A percentile compares a stretch with the other conserved stretches of the same genome.
phyloP scores from a whole-genome alignment of 2,888 invertebrate genomes.

The Hedychridium roseum region DNA sequence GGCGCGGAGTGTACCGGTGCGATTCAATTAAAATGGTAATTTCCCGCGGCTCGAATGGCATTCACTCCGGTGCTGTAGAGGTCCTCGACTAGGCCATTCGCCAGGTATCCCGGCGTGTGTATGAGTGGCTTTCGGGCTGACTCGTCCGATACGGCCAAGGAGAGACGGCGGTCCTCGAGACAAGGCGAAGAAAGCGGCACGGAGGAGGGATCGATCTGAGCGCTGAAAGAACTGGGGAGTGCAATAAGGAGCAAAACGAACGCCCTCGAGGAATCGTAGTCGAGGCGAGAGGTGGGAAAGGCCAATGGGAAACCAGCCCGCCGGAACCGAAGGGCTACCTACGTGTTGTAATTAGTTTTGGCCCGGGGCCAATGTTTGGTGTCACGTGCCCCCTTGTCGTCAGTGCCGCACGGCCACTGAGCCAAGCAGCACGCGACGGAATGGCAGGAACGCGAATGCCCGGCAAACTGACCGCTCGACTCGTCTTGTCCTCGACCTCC shows the following conservation, averaged over 20 bases:
- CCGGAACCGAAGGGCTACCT: too few relatives aligned
- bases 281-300: constrained; percentile 1
- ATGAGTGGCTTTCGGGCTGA: constrained; percentile 16
- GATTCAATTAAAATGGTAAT: constrained; percentile 49
- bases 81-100: constrained; percentile 7
- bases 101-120: constrained; percentile 3
- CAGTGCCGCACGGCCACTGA: background rate
- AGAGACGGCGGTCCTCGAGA: constrained; percentile 13
- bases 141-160: constrained; percentile 9
- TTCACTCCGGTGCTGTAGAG: constrained; percentile 3
- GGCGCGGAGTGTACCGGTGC: constrained; percentile 1
- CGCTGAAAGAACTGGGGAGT: constrained; percentile 4
- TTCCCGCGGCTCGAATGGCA: constrained; percentile 20
- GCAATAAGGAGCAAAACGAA: constrained; percentile 8
- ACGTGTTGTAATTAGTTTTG: constrained; percentile 48
- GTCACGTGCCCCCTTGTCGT: constrained; percentile 35
- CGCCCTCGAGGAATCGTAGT: background rate
- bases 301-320: too few relatives aligned
- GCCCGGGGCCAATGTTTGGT: constrained; percentile 41
- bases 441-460: constrained; percentile 36
- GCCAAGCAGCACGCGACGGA: constrained; percentile 30
- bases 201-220: constrained; percentile 18
- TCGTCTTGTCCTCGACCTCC: too few relatives aligned
- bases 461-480: too few relatives aligned
- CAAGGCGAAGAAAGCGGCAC: constrained; percentile 16